Conservation (phyloP, 1,140 invertebrate species). For the Bombus confusus region DNA sequence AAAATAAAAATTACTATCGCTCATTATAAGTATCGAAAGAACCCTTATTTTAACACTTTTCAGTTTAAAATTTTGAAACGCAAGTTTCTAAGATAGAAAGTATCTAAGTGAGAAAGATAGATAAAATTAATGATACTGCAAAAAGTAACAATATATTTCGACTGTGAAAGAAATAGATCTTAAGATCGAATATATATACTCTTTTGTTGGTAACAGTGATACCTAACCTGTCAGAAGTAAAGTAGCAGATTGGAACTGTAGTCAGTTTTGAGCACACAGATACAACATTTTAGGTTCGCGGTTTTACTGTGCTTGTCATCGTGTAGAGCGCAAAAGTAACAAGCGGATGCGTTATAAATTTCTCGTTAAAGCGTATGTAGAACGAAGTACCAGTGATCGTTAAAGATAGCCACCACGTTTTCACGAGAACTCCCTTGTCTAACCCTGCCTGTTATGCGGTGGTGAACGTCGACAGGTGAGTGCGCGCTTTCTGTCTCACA, state of each 20-base stretch:
- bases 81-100: no score
- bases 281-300: conserved; percentile 44
- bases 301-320: conserved; percentile 37
- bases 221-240: conserved; percentile 70
- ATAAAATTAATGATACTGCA: neutral
- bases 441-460: conserved; percentile 73
- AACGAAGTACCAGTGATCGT: conserved; percentile 20
- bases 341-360: conserved; percentile 28
- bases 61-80: neutral
- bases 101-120: neutral
- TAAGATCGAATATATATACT: neutral
- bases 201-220: conserved; percentile 61
- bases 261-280: conserved; percentile 47
- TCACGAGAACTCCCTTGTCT: conserved; percentile 47
- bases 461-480: conserved; percentile 76
- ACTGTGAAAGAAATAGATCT: neutral
- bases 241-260: conserved; percentile 55
- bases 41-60: neutral
- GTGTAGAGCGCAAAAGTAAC: conserved; percentile 15
- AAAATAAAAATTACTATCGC: neutral
- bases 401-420: conserved; percentile 54
- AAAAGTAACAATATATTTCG: no score
- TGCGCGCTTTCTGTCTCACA: conserved; percentile 39
- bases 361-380: conserved; percentile 5
- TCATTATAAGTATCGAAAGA: neutral